These are phyloP conservation scores for Apamea epomidion DNA, from an alignment of 2,888 invertebrate genomes.

Conservation along the genomic window DNA sequence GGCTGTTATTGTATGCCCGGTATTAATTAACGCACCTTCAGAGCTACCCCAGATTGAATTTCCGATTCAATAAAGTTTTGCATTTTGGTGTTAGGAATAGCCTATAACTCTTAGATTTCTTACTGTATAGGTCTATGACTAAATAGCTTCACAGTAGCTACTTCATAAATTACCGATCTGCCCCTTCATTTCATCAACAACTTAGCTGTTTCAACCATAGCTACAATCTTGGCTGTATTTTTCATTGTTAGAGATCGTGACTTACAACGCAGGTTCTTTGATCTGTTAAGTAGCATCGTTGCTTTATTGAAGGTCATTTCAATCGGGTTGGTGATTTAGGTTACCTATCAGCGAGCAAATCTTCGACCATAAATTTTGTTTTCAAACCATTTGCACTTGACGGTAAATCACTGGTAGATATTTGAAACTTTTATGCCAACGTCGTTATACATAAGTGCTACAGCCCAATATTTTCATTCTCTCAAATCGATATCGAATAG, in stretches of 20 bases:
- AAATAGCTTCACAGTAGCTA: constrained; percentile 24
- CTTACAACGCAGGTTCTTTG: constrained; percentile 52
- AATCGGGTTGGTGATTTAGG: constrained; percentile 43
- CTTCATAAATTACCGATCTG: constrained; percentile 30
- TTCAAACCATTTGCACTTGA: constrained; percentile 18
- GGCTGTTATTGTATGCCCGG: not conserved
- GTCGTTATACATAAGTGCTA: not conserved
- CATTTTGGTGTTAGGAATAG: not conserved
- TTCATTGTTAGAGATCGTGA: constrained; percentile 53
- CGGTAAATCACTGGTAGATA: constrained; percentile 40
- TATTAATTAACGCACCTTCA: not conserved
- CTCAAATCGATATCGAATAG: constrained; percentile 46
- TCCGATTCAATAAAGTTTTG: not conserved
- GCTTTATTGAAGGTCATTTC: constrained; percentile 58
- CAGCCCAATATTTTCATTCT: constrained; percentile 35
- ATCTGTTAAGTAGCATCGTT: constrained; percentile 50
- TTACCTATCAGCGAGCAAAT: constrained; percentile 37
- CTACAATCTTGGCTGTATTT: constrained; percentile 28
- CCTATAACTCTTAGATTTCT: not conserved
- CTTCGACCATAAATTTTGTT: constrained; percentile 49
- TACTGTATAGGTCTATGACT: not conserved
- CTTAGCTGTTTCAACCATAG: constrained; percentile 49
- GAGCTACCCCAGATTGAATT: not conserved
- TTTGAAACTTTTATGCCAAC: constrained; percentile 4
- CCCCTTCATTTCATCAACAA: constrained; percentile 49